These are phyloP conservation scores for Peromyscus nudipes DNA, from an alignment of 2,797 vertebrate species.

Conservation along the genomic window DNA sequence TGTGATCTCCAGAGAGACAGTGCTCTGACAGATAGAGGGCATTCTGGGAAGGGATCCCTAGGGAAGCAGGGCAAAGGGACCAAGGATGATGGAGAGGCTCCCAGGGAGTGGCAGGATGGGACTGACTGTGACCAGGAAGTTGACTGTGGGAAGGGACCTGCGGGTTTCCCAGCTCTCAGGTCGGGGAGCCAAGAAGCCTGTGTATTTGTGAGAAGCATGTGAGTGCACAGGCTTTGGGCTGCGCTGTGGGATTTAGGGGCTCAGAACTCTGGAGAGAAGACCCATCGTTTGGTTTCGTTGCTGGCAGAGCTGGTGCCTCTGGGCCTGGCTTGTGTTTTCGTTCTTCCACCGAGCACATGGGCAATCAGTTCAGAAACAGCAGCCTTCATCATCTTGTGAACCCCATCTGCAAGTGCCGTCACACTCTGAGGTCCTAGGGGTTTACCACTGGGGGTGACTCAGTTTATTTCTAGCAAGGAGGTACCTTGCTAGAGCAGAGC, in stretches of 20 bases:
- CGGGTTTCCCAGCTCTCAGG: neutral
- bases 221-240: neutral
- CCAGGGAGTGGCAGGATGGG: neutral
- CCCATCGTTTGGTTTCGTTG: too few species aligned
- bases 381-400: neutral
- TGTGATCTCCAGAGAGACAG: neutral
- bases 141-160: neutral
- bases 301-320: neutral
- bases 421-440: neutral
- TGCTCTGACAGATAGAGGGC: neutral
- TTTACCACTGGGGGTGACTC: neutral
- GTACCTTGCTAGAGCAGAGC: neutral
- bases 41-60: neutral
- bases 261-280: neutral
- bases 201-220: neutral
- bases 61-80: neutral
- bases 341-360: neutral
- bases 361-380: neutral
- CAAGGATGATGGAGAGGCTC: neutral
- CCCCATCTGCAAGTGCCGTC: neutral
- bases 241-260: neutral
- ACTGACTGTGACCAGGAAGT: neutral
- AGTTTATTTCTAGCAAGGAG: neutral
- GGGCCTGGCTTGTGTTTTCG: neutral
- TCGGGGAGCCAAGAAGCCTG: neutral